Base-by-base conservation (phyloP, 2,113 vertebrate genomes). In the Myotis davidii region DNA sequence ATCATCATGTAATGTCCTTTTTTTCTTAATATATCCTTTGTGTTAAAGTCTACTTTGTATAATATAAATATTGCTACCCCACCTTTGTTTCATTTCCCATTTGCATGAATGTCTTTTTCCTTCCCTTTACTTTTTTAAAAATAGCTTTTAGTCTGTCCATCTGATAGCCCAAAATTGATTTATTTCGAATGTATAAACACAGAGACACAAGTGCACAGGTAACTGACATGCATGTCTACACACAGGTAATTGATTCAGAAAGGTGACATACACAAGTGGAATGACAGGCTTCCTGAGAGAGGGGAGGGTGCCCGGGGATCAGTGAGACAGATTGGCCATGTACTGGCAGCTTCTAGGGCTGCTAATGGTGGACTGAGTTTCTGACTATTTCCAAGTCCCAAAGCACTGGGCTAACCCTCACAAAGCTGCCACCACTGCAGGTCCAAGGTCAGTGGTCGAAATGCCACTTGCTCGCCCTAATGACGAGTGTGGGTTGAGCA, bases 311-410 rank as follows among this genome's bases (percentile, higher is more conserved):
- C 34, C 13, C 2, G 34, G 42, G 14, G 25, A 54, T 27, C 8
- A n/a, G 56, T 54, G 34, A 34, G 16, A 14, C 1, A 18, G 23
- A 2, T 3, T 0, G 23, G 64, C 65, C 9, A 0, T 0, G 4
- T 0, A 1, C 25, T 0, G 61, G 52, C 4, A 12, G 34, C 39
- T 1, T 1, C 2, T 0, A 2, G 18, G 6, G 42, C 69, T 12
- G 50, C 25, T 1, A 4, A 0, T 0, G 2, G 32, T 5, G 2
- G 37, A 0, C 72, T 2, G 4, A 29, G 27, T 7, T 34, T 2
- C 5, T 0, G 1, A 0, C 0, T 42, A 37, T 37, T 37, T n/a
- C 39, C 39, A 61, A 10, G 34, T 17, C 1, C n/a, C 52, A 6
- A 34, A 9, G n/a, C 5, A 2, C 32, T 0, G 0, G 0, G 10